Evolutionary conservation across 2,888 invertebrate genomes (phyloP).

Genomic region (Proisotoma minuta): DNA sequence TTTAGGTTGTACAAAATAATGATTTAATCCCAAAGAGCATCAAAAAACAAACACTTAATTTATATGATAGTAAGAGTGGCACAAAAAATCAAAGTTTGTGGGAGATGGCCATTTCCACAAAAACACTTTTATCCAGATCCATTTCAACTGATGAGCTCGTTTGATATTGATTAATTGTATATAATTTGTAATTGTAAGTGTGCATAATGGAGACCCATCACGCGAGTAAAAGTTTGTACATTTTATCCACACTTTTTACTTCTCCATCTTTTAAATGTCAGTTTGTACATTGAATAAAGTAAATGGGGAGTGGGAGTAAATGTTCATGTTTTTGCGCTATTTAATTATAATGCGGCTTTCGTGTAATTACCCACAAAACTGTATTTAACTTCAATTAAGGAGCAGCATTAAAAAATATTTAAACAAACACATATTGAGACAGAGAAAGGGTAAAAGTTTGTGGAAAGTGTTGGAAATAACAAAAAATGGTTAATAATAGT

Average conservation of each 20-base stretch:
- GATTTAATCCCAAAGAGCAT: too few relatives aligned
- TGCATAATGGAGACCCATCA: slow-evolving; percentile 2
- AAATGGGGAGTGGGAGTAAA: background rate
- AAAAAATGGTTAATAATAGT: too few relatives aligned
- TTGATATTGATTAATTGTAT: slow-evolving; percentile 4
- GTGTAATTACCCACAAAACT: background rate
- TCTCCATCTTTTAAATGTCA: background rate
- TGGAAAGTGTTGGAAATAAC: too few relatives aligned
- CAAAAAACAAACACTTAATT: too few relatives aligned
- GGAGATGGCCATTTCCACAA: too few relatives aligned
- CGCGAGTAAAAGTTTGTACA: background rate
- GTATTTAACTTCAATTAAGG: background rate
- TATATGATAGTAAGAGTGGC: too few relatives aligned
- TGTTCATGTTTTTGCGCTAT: background rate
- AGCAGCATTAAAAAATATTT: background rate
- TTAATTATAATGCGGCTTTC: background rate
- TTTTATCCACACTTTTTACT: background rate
- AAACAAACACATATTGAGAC: too few relatives aligned
- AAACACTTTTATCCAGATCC: too few relatives aligned
- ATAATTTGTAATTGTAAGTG: slow-evolving; percentile 10
- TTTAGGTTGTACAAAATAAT: too few relatives aligned
- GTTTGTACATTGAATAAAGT: background rate
- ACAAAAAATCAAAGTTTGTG: too few relatives aligned
- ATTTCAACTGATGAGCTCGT: background rate
- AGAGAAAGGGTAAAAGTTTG: too few relatives aligned